Conservation (phyloP, 1,140 invertebrate genomes). For the Cyclina sinensis region DNA sequence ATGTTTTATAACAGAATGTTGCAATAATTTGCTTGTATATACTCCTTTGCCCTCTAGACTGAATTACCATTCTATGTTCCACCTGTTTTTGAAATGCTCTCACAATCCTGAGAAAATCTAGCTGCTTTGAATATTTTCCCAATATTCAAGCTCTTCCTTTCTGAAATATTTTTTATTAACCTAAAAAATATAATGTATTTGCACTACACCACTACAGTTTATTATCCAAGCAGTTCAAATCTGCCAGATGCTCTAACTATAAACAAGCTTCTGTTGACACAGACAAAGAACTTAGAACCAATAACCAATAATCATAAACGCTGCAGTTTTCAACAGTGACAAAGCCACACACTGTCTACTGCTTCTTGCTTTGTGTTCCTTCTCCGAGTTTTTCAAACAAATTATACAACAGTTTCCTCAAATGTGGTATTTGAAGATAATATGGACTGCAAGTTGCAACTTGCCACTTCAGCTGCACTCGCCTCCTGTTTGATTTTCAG, state of each 20-base stretch:
- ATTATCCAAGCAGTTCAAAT: no score
- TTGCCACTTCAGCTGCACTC: neutral
- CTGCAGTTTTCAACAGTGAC: neutral
- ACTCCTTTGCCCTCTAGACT: neutral
- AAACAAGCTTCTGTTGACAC: constrained; percentile 1
- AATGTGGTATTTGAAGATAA: no score
- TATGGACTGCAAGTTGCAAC: neutral
- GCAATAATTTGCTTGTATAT: constrained; percentile 31
- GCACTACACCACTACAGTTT: neutral
- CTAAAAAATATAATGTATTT: neutral
- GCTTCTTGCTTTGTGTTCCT: neutral
- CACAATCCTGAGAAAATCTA: neutral
- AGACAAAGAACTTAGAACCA: neutral
- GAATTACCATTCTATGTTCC: constrained; percentile 22
- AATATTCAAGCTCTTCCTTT: neutral
- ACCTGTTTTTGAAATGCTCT: neutral
- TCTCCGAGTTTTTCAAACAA: no score
- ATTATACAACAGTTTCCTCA: no score
- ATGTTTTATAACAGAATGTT: constrained; percentile 51
- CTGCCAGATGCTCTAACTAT: neutral
- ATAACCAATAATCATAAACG: constrained; percentile 4
- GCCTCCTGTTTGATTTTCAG: neutral
- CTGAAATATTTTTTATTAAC: neutral
- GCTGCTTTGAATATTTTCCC: neutral
- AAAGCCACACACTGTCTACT: neutral